phyloP scores from a whole-genome alignment of 2,797 vertebrate genomes.

The Picus viridis region DNA sequence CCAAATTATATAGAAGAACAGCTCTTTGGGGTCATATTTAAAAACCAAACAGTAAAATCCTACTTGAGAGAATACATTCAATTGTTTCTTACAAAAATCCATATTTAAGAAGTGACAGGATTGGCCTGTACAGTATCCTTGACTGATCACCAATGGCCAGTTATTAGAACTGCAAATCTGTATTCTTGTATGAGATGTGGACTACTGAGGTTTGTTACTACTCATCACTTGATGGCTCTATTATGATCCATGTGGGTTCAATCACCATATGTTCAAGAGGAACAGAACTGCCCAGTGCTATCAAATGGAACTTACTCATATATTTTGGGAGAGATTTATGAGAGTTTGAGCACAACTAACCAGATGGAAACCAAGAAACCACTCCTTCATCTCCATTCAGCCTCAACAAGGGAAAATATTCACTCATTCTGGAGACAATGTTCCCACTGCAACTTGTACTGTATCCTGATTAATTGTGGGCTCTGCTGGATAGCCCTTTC shows the following conservation, averaged over 20 bases:
- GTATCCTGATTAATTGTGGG: neutral
- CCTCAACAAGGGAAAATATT: conserved; percentile 11
- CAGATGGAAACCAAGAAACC: neutral
- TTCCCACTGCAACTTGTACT: conserved; percentile 10
- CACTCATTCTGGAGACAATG: neutral
- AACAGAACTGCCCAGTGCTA: neutral
- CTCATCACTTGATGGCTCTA: conserved; percentile 3
- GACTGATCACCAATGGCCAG: neutral
- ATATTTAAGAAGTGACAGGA: neutral
- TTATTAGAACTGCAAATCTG: neutral
- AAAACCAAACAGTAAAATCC: neutral
- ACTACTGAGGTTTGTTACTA: neutral
- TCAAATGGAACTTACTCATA: neutral
- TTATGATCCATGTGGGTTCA: neutral
- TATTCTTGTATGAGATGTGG: neutral
- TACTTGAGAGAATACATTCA: neutral
- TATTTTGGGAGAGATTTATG: conserved; percentile 31
- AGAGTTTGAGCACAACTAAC: neutral
- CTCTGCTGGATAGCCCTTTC: neutral
- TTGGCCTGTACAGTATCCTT: neutral
- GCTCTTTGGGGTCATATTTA: neutral
- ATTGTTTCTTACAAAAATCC: neutral
- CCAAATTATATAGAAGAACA: neutral
- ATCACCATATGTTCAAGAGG: neutral
- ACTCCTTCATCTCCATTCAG: neutral